Evolutionary conservation across 1,140 invertebrate genomes (phyloP).

Genomic region (Ephestia elutella): DNA sequence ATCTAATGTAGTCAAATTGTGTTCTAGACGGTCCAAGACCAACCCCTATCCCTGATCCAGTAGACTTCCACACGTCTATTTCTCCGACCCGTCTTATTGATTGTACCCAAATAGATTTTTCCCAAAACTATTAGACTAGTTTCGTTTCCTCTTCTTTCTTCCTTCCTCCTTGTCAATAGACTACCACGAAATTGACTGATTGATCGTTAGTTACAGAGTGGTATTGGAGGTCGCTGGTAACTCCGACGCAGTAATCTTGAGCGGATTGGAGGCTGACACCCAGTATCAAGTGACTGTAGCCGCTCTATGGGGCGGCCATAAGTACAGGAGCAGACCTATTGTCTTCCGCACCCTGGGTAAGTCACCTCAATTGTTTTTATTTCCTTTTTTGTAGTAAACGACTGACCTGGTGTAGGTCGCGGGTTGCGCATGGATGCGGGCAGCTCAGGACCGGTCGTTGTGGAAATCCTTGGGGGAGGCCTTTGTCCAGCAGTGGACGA

Average conservation of each 20-base stretch:
- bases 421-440: too few relatives aligned
- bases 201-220: slow-evolving; percentile 89
- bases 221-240: slow-evolving; percentile 89
- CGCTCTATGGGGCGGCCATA: slow-evolving; percentile 84
- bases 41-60: too few relatives aligned
- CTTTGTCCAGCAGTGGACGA: too few relatives aligned
- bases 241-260: slow-evolving; percentile 87
- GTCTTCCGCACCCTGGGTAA: slow-evolving; percentile 91
- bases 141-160: slow-evolving; percentile 37
- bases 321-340: slow-evolving; percentile 86
- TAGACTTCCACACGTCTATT: too few relatives aligned
- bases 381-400: too few relatives aligned
- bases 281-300: slow-evolving; percentile 90
- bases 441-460: too few relatives aligned
- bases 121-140: slow-evolving; percentile 7
- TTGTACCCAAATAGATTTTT: neutral
- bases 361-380: slow-evolving; percentile 21
- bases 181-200: slow-evolving; percentile 68
- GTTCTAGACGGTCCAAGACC: too few relatives aligned
- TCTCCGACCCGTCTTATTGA: too few relatives aligned
- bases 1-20: too few relatives aligned
- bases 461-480: too few relatives aligned
- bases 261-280: slow-evolving; percentile 85
- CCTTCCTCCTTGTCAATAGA: slow-evolving; percentile 43
- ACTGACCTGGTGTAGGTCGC: too few relatives aligned